Conservation (phyloP, 2,113 vertebrate species). For the Paramormyrops kingsleyae region DNA sequence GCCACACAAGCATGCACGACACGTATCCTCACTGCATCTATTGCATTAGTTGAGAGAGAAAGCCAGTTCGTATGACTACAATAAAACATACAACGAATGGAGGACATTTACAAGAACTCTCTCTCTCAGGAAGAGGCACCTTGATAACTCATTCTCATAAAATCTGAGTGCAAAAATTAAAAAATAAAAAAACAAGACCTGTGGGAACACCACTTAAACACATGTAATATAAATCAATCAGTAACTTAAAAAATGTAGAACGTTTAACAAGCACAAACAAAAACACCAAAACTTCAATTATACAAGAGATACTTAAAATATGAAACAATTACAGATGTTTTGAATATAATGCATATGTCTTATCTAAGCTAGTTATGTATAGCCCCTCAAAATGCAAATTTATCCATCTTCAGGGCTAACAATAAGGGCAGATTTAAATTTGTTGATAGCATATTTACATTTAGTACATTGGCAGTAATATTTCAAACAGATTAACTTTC, state of each 20-base stretch:
- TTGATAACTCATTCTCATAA: neutral
- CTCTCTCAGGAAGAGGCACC: neutral
- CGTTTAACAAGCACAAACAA: neutral
- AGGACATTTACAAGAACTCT: neutral
- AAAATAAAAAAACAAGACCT: neutral
- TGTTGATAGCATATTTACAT: neutral
- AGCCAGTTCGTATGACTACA: neutral
- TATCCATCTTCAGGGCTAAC: neutral
- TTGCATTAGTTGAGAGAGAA: neutral
- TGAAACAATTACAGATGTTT: neutral
- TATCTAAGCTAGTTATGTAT: neutral
- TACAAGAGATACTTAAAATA: slow-evolving; percentile 11
- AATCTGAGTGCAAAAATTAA: neutral
- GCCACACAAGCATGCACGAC: neutral
- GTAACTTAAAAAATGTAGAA: neutral
- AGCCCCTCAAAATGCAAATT: neutral
- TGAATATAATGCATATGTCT: neutral
- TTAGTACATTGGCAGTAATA: slow-evolving; percentile 10
- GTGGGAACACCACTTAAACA: neutral
- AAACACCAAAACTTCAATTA: neutral
- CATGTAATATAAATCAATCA: neutral
- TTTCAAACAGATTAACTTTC: neutral
- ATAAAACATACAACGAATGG: neutral
- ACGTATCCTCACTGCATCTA: neutral
- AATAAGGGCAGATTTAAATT: neutral